Base-by-base conservation (phyloP, 2,797 vertebrate genomes). In the Rhinella marina region DNA sequence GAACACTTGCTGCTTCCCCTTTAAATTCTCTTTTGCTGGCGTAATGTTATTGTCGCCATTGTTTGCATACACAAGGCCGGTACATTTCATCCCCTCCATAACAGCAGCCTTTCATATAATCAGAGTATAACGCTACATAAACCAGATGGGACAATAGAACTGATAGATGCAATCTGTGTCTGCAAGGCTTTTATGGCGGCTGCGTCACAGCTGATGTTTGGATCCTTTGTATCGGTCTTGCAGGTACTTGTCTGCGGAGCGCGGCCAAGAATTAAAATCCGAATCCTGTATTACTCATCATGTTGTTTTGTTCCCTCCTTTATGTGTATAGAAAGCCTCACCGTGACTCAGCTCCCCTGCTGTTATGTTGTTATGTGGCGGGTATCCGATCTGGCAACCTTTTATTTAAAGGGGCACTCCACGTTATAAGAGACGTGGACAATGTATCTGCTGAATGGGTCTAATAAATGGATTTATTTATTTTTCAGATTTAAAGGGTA, bases 191-290 rank as follows among this genome's bases (percentile, higher is more conserved):
- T 80, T 32, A n/a, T n/a, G 27, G 41, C 59, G 14, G 79, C 64
- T n/a, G 64, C 5, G 32, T 83, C 66, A 73, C 68, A 73, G 82
- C 68, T 84, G 68, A 84, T 57, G 66, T 57, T 57, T 73, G n/a
- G 29, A 17, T 75, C 82, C 56, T 84, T 41, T 75, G 68, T 50
- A 8, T 52, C 48, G 9, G 29, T 84, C 68, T 61, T 87, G 72
- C 80, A 32, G 81, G 23, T 87, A 64, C 81, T 87, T 87, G 81
- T n/a, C 82, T 78, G 48, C 16, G 17, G 5, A 77, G 57, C 29
- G 6, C 50, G 29, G 68, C 57, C 17, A 25, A 54, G 70, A 54
- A 17, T n/a, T 19, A 29, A 56, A n/a, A 56, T 27, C 32, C 77
- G 29, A 61, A 83, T 75, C 48, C 48, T 13, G 29, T 32, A 54